Evolutionary conservation across 2,797 vertebrate species (phyloP).

Genomic region (Hephaestus fuliginosus): DNA sequence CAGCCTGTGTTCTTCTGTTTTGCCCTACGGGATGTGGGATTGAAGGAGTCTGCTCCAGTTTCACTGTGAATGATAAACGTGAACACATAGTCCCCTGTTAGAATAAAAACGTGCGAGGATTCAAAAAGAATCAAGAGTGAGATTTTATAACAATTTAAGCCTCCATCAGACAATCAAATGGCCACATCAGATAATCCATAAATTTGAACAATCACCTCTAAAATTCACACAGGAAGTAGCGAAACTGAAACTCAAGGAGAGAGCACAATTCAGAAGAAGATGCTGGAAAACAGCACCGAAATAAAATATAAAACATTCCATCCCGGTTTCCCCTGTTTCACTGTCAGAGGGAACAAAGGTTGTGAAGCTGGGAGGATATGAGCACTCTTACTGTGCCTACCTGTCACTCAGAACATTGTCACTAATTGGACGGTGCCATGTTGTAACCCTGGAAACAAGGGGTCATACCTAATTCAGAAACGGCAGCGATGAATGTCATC

Average conservation of each 20-base stretch:
- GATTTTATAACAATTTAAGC: background rate
- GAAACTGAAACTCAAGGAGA: background rate
- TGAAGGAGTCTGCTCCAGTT: conserved; percentile 58
- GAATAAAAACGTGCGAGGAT: background rate
- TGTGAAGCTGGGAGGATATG: conserved; percentile 25
- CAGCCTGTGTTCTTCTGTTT: conserved; percentile 70
- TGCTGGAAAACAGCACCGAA: background rate
- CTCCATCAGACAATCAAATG: background rate
- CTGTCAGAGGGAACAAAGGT: conserved; percentile 11
- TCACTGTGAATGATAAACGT: conserved; percentile 60
- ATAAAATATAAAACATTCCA: conserved; percentile 17
- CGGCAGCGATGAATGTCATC: conserved; percentile 21
- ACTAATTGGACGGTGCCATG: conserved; percentile 61
- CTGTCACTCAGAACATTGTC: conserved; percentile 49
- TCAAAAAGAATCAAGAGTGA: no score
- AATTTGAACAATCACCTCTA: background rate
- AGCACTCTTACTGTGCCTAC: background rate
- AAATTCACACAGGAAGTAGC: no score
- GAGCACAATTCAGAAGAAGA: background rate
- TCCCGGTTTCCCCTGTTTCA: background rate
- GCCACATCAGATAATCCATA: background rate
- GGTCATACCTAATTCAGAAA: conserved; percentile 33
- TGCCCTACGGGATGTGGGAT: conserved; percentile 62
- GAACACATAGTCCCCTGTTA: conserved; percentile 12
- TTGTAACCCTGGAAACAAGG: conserved; percentile 50